Percentiles rank a stretch among this genome's conserved stretches.
Conservation (phyloP, 2,797 vertebrate genomes). For the Odontamblyopus lacepedii region DNA sequence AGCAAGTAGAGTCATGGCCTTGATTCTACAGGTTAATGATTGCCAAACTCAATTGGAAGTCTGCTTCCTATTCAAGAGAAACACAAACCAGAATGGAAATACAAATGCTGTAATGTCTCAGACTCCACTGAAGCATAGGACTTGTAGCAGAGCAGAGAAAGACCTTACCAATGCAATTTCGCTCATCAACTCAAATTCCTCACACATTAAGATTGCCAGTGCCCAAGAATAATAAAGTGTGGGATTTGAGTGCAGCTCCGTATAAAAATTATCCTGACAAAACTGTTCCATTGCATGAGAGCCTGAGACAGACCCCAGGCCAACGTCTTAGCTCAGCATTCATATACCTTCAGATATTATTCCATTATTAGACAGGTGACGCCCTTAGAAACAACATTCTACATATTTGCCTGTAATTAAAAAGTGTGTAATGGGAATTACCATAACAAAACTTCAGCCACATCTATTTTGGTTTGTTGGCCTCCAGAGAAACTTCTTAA, state of each 20-base stretch:
- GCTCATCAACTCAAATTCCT: slow-evolving; percentile 69
- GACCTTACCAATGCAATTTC: slow-evolving; percentile 45
- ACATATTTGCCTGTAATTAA: slow-evolving; percentile 45
- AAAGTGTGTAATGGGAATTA: slow-evolving; percentile 28
- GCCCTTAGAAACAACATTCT: slow-evolving; percentile 35
- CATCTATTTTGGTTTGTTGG: slow-evolving; percentile 23
- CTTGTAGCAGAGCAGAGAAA: slow-evolving; percentile 52
- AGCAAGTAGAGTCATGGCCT: slow-evolving; percentile 47
- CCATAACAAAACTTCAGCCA: slow-evolving; percentile 25
- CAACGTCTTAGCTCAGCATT: slow-evolving; percentile 56
- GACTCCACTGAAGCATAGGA: slow-evolving; percentile 30
- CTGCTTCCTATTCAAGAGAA: slow-evolving; percentile 37
- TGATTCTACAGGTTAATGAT: slow-evolving; percentile 61
- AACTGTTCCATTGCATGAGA: slow-evolving; percentile 58
- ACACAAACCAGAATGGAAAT: slow-evolving; percentile 69
- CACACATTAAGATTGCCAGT: slow-evolving; percentile 51
- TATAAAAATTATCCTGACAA: slow-evolving; percentile 53
- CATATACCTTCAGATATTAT: slow-evolving; percentile 34
- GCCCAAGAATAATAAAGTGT: slow-evolving; percentile 73
- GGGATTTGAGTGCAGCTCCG: slow-evolving; percentile 60
- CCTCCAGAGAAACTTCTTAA: slow-evolving; percentile 38
- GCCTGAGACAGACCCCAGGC: slow-evolving; percentile 54
- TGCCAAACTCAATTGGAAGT: slow-evolving; percentile 61
- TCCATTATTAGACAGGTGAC: slow-evolving; percentile 28
- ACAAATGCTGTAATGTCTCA: slow-evolving; percentile 64